Conservation (phyloP, 2,888 invertebrate genomes). For the Ochlodes sylvanus region DNA sequence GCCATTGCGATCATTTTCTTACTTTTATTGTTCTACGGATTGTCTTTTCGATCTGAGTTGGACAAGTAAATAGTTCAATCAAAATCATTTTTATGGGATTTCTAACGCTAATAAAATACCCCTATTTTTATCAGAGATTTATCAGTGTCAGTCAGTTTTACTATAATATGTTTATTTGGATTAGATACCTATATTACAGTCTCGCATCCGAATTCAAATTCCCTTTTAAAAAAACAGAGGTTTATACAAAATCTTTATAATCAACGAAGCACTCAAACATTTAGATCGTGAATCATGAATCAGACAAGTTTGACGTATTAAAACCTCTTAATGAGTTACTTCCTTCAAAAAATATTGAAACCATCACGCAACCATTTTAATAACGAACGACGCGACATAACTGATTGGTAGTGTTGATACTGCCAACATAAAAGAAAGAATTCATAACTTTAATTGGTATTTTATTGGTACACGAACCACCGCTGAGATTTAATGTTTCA, state of each 20-base stretch:
- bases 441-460: conserved; percentile 1
- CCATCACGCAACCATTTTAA: conserved; percentile 1
- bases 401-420: not conserved
- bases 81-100: too few species aligned
- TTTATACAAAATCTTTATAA: not conserved
- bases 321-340: not conserved
- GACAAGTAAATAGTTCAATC: too few species aligned
- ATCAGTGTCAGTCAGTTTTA: too few species aligned
- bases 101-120: too few species aligned
- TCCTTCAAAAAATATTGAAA: conserved; percentile 11
- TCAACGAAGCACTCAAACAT: not conserved
- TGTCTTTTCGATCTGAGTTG: too few species aligned
- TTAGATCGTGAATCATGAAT: not conserved
- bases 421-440: not conserved
- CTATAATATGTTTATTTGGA: too few species aligned
- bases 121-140: too few species aligned
- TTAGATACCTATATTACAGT: too few species aligned
- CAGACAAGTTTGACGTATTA: not conserved
- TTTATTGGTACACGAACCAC: conserved; percentile 2
- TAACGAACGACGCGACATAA: not conserved
- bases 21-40: too few species aligned
- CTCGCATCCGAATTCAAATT: not conserved
- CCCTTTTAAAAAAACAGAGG: not conserved
- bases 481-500: not conserved
- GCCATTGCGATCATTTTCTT: too few species aligned